A percentile compares a stretch with the other conserved stretches of the same genome.
Evolutionary conservation across 2,797 vertebrate genomes (phyloP).

Genomic region (Pelochelys cantorii): DNA sequence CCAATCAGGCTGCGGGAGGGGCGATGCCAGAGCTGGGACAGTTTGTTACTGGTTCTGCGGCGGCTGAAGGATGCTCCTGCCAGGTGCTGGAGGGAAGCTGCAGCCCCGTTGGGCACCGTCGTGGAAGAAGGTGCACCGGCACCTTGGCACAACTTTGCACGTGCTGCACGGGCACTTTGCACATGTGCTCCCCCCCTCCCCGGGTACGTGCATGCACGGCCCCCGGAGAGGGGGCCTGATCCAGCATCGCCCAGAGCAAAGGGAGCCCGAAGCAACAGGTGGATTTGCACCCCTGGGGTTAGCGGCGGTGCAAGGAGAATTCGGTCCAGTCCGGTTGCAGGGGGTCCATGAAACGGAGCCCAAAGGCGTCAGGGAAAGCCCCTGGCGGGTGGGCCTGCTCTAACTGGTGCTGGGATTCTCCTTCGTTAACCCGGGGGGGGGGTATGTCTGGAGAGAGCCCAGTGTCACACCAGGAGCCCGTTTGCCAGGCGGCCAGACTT

Average conservation of each 20-base stretch:
- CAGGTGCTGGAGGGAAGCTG: not conserved
- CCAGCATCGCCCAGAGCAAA: not conserved
- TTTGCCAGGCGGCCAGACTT: too few relatives aligned
- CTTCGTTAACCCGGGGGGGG: not conserved
- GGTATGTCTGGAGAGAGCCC: too few relatives aligned
- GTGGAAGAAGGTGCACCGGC: not conserved
- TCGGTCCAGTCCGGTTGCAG: not conserved
- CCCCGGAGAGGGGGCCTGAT: not conserved
- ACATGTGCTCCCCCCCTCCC: fast-evolving
- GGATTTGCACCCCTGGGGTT: not conserved
- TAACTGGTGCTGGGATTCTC: not conserved
- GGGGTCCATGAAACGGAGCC: not conserved
- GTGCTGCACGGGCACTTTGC: not conserved
- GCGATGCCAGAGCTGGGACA: not conserved
- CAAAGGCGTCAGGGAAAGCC: too few relatives aligned
- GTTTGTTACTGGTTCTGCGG: not conserved
- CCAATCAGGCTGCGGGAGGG: not conserved
- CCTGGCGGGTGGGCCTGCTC: not conserved
- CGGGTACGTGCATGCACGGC: not conserved
- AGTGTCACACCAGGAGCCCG: too few relatives aligned
- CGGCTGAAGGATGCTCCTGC: not conserved
- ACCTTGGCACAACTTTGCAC: not conserved
- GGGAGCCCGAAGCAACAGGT: not conserved
- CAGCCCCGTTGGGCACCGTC: not conserved
- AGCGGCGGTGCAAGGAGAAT: not conserved